These are phyloP conservation scores for Cacoxenus indagator DNA, from an alignment of 2,888 invertebrate species.

Conservation along the genomic window DNA sequence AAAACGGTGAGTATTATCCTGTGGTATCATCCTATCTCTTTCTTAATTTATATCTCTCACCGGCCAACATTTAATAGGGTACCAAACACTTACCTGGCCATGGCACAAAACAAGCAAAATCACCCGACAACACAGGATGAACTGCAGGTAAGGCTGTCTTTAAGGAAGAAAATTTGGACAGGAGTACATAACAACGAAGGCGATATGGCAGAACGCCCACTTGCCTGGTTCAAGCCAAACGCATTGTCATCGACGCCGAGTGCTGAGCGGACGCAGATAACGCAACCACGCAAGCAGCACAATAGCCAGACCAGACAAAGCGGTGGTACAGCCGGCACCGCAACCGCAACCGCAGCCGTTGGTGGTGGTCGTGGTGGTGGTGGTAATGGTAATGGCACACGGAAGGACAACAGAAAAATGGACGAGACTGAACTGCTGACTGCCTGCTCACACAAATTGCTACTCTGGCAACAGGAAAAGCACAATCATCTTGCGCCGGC, in stretches of 20 bases:
- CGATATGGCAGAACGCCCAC: conserved; percentile 68
- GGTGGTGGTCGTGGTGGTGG: conserved; percentile 7
- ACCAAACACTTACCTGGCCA: conserved; percentile 43
- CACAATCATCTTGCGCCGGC: conserved; percentile 34
- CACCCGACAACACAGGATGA: conserved; percentile 52
- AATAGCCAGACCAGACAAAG: no score
- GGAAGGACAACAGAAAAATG: conserved; percentile 36
- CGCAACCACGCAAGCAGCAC: conserved; percentile 15
- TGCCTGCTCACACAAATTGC: conserved; percentile 78
- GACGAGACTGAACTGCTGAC: conserved; percentile 51
- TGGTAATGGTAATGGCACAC: neutral
- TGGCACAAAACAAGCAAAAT: conserved; percentile 9
- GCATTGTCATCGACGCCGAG: conserved; percentile 64
- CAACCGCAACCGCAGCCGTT: neutral
- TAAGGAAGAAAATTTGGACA: conserved; percentile 83
- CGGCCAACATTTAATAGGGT: conserved; percentile 28
- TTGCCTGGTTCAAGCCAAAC: conserved; percentile 78
- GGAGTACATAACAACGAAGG: conserved; percentile 70
- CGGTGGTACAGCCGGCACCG: conserved; percentile 68
- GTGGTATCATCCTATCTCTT: no score
- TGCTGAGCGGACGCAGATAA: conserved; percentile 22
- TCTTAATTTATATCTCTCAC: neutral
- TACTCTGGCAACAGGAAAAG: conserved; percentile 66
- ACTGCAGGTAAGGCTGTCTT: conserved; percentile 77
- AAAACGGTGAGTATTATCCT: conserved; percentile 43